Conservation (phyloP, 1,140 invertebrate species). For the Phymastichus coffea region DNA sequence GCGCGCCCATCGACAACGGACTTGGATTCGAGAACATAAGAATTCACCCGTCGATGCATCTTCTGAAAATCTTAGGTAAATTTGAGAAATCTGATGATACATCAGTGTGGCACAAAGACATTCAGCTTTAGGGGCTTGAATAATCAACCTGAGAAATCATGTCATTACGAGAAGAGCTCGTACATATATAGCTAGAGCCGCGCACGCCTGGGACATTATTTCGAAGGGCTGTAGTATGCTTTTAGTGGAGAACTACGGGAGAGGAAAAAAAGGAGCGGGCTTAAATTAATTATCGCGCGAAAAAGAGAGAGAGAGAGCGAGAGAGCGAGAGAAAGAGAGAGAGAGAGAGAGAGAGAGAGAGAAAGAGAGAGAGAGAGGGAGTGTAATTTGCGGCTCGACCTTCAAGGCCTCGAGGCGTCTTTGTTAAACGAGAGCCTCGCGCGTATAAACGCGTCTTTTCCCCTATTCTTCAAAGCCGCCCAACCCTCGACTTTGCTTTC, state of each 20-base stretch:
- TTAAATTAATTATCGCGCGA: conserved; percentile 16
- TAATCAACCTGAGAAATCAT: too few species aligned
- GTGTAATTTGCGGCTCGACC: conserved; percentile 33
- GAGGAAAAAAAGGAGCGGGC: background rate
- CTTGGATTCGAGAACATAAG: background rate
- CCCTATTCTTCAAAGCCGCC: too few species aligned
- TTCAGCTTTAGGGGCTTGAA: too few species aligned
- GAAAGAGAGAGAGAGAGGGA: conserved; percentile 4
- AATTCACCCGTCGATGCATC: conserved; percentile 3
- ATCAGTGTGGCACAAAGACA: too few species aligned
- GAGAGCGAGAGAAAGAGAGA: too few species aligned
- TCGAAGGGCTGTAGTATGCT: background rate
- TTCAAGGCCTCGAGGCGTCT: conserved; percentile 35
- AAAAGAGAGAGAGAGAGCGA: background rate
- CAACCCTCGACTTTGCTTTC: too few species aligned
- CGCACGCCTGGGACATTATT: conserved; percentile 11
- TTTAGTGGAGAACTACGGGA: too few species aligned
- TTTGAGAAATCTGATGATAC: too few species aligned
- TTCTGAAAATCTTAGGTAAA: too few species aligned
- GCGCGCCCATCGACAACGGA: background rate
- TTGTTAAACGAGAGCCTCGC: conserved; percentile 41
- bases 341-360: background rate
- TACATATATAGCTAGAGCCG: too few species aligned
- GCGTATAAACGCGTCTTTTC: conserved; percentile 28
- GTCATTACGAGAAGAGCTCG: too few species aligned